Conservation (phyloP, 2,113 vertebrate genomes). For the Emydura subglobosa region DNA sequence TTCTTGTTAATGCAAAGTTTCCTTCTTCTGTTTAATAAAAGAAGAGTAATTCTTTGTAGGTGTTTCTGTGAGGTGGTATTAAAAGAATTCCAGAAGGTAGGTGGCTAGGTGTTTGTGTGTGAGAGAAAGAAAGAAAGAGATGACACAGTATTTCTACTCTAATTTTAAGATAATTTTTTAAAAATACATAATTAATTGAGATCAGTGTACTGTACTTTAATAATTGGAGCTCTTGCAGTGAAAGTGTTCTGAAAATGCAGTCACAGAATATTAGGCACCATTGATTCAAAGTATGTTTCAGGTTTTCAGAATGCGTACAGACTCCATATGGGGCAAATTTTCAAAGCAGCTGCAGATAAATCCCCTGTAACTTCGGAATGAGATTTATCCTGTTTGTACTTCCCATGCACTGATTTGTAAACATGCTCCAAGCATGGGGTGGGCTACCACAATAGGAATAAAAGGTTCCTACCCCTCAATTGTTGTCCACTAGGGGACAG, state of each 20-base stretch:
- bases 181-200: background rate
- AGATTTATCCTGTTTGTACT: background rate
- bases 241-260: background rate
- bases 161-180: background rate
- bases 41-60: background rate
- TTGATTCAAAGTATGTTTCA: background rate
- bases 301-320: background rate
- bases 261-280: background rate
- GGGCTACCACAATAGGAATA: background rate
- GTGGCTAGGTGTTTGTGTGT: too few species aligned
- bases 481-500: conserved; percentile 67
- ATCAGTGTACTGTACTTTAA: rapidly evolving
- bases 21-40: background rate
- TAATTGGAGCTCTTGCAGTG: background rate
- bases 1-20: background rate
- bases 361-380: background rate
- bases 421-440: background rate
- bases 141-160: background rate
- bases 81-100: background rate
- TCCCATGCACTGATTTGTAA: background rate
- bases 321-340: background rate
- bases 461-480: background rate
- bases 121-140: background rate
- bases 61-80: background rate
- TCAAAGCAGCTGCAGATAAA: background rate